phyloP scores from a whole-genome alignment of 2,797 vertebrate species.

The Smutsia temminckii region DNA sequence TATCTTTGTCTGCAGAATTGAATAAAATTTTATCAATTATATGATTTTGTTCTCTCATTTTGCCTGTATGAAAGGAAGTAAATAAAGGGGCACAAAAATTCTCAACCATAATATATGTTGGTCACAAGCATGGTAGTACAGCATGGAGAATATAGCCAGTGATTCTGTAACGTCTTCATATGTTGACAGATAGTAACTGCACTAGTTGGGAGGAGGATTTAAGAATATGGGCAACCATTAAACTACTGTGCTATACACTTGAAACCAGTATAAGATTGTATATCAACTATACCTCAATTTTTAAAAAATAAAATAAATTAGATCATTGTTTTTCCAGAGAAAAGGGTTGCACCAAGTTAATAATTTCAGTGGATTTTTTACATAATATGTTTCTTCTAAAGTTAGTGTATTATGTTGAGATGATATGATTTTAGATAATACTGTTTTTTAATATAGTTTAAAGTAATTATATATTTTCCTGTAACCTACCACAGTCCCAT shows the following conservation, averaged over 20 bases:
- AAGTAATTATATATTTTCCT: not conserved
- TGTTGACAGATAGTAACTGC: no score
- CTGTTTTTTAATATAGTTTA: not conserved
- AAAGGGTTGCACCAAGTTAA: not conserved
- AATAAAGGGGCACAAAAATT: not conserved
- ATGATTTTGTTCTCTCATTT: not conserved
- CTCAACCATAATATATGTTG: no score
- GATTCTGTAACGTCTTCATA: no score
- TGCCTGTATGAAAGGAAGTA: not conserved
- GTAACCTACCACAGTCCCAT: not conserved
- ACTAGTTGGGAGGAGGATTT: no score
- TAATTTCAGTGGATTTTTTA: not conserved
- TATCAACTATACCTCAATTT: no score
- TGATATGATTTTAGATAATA: not conserved
- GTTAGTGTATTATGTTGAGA: not conserved
- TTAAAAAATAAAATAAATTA: not conserved
- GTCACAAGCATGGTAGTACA: no score
- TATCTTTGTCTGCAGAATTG: not conserved
- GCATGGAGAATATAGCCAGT: no score
- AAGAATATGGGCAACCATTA: no score
- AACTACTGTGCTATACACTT: no score
- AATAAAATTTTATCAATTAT: not conserved
- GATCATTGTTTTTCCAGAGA: not conserved
- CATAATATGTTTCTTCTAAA: not conserved
- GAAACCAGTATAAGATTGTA: no score